Evolutionary conservation across 2,888 invertebrate species (phyloP).

Genomic region (Pardosa pseudoannulata): DNA sequence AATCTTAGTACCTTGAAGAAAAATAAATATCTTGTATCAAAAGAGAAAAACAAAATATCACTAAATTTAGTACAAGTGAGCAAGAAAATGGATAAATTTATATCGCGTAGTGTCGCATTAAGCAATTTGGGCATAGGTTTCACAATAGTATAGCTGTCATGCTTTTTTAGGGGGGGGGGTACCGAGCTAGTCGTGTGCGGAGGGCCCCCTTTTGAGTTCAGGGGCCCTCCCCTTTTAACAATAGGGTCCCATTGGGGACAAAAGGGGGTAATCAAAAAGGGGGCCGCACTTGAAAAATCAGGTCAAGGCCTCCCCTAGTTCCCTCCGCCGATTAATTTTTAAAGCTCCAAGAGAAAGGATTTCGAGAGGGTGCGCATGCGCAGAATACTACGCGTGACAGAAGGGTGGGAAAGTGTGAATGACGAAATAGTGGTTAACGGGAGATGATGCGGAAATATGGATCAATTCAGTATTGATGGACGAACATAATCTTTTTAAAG

Average conservation of each 20-base stretch:
- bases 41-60: too few species aligned
- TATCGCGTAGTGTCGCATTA: conserved; percentile 31
- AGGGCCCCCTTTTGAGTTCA: conserved; percentile 20
- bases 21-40: too few species aligned
- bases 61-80: too few species aligned
- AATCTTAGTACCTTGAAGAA: too few species aligned
- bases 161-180: too few species aligned
- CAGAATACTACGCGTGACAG: neutral
- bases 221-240: conserved; percentile 26
- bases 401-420: conserved; percentile 9
- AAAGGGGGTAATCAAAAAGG: conserved; percentile 60
- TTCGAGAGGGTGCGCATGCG: conserved; percentile 62
- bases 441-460: neutral
- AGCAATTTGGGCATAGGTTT: conserved; percentile 33
- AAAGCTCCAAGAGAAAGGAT: conserved; percentile 65
- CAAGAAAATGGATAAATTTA: conserved; percentile 13
- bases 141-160: conserved; percentile 59
- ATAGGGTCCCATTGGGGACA: conserved; percentile 21
- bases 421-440: neutral
- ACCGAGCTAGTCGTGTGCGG: conserved; percentile 30
- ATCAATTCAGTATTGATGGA: too few species aligned
- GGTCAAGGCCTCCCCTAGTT: conserved; percentile 64
- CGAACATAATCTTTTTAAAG: too few species aligned
- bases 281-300: conserved; percentile 65
- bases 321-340: conserved; percentile 63